phyloP scores from a whole-genome alignment of 2,113 vertebrate species.

The Gyps fulvus region DNA sequence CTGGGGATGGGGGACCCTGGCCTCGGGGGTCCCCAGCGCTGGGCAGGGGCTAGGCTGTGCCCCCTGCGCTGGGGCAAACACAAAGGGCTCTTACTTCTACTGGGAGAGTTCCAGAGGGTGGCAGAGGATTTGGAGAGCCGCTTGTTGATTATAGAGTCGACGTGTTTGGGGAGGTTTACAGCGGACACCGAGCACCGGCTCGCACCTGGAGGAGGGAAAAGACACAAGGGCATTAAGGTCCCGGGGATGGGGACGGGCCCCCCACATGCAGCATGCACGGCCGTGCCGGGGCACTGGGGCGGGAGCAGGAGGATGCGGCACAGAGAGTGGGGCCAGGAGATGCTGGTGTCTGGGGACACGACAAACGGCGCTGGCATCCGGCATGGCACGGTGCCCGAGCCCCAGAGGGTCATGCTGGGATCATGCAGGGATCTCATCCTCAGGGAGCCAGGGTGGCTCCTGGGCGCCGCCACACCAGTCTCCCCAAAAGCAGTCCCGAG shows the following conservation, averaged over 20 bases:
- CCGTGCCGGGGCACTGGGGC: not conserved
- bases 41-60: constrained; percentile 38
- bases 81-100: constrained; percentile 94
- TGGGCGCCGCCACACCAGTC: fast-evolving
- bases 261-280: constrained; percentile 61
- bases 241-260: not conserved
- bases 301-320: not conserved
- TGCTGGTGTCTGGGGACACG: not conserved
- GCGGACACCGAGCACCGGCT: constrained; percentile 97
- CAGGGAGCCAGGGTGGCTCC: fast-evolving
- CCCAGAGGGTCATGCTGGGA: not conserved
- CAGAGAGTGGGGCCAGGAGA: constrained; percentile 9
- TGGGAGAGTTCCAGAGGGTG: constrained; percentile 98
- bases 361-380: not conserved
- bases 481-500: not conserved
- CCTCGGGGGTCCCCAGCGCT: constrained; percentile 1
- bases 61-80: constrained; percentile 53
- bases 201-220: constrained; percentile 91
- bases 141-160: constrained; percentile 99
- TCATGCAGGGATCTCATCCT: constrained; percentile 17
- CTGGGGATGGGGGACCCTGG: constrained; percentile 1
- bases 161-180: constrained; percentile 99
- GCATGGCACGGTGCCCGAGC: not conserved
- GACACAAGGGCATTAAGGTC: constrained; percentile 78
- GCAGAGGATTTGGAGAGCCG: constrained; percentile 99